A percentile compares a stretch with the other conserved stretches of the same genome.
These are phyloP conservation scores for Chrysodeixis includens DNA, from an alignment of 2,888 invertebrate species.

Conservation along the genomic window DNA sequence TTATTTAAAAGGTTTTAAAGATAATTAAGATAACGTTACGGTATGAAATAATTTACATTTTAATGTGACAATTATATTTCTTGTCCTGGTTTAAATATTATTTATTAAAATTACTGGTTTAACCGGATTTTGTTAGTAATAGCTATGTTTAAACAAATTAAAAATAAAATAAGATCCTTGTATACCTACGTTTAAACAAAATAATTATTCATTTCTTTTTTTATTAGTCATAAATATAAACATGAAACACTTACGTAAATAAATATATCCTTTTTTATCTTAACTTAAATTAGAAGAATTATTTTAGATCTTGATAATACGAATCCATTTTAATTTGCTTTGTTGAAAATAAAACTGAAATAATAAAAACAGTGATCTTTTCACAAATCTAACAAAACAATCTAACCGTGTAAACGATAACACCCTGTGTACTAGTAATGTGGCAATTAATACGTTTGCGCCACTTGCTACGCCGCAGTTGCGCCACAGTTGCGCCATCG, in stretches of 20 bases:
- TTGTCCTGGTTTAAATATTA: not conserved
- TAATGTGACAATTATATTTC: not conserved
- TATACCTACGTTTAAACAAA: not conserved
- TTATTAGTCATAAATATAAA: not conserved
- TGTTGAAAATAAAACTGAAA: too few relatives aligned
- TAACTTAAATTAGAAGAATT: too few relatives aligned
- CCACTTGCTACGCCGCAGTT: conserved; percentile 53
- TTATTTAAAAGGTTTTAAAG: too few relatives aligned
- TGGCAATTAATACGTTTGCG: conserved; percentile 75
- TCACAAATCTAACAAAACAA: not conserved
- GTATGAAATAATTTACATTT: not conserved
- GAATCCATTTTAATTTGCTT: too few relatives aligned
- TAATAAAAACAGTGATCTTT: too few relatives aligned
- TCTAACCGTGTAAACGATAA: conserved; percentile 14
- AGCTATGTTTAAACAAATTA: not conserved
- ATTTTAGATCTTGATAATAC: too few relatives aligned
- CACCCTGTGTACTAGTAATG: conserved; percentile 66
- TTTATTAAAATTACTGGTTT: not conserved
- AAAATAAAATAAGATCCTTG: not conserved
- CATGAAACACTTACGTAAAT: too few relatives aligned
- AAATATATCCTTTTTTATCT: too few relatives aligned
- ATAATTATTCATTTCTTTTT: not conserved
- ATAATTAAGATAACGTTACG: not conserved
- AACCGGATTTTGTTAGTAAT: not conserved
- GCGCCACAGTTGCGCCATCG: conserved; percentile 69